Evolutionary conservation across 1,140 invertebrate genomes (phyloP), one percentile per base, ranked within the genome.

Genomic region (Drosophila parvula): DNA sequence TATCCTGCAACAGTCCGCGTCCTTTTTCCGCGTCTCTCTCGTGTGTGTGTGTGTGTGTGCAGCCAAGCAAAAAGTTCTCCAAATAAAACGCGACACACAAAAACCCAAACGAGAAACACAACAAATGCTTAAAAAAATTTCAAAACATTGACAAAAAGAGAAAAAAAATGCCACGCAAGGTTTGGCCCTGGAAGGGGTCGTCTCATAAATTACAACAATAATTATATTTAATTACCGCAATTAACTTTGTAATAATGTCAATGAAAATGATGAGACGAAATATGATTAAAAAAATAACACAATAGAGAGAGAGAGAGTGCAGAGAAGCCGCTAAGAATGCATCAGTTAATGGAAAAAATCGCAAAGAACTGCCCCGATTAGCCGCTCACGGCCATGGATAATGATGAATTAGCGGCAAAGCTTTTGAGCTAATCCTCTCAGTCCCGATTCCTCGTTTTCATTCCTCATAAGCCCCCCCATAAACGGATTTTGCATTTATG

Each of bases 231-330:
- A 89, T 89, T 81, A 84, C 80, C 55, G 65, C 80, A 89, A 89
- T 89, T 89, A 84, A 84, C 85, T 89, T 81, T 81, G 84, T 89
- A 89, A 89, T 89, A 89, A 89, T 89, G 84, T 89, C 84, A 89
- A 89, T 88, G 84, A 78, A 84, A 88, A 88, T 76, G 84, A 89
- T 89, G 84, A 84, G 84, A 89, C 84, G 74, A 84, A 89, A 89
- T 81, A 78, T 80, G 78, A 84, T 84, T 78, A 88, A 75, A 85
- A 84, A 78, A 64, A 74, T 63, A 62, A 83, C 69, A 89, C 62
- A 84, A 47, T 40, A 36, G 45, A 57, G 18, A 59, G 34, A 34
- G 27, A 63, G 28, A 40, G 45, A 16, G 36, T 16, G 32, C 30
- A 38, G 44, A 36, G 27, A 30, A 12, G 6, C 43, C 55, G 4